These are phyloP conservation scores for Dolichopus griseipennis DNA, from an alignment of 2,888 invertebrate genomes.

Conservation along the genomic window DNA sequence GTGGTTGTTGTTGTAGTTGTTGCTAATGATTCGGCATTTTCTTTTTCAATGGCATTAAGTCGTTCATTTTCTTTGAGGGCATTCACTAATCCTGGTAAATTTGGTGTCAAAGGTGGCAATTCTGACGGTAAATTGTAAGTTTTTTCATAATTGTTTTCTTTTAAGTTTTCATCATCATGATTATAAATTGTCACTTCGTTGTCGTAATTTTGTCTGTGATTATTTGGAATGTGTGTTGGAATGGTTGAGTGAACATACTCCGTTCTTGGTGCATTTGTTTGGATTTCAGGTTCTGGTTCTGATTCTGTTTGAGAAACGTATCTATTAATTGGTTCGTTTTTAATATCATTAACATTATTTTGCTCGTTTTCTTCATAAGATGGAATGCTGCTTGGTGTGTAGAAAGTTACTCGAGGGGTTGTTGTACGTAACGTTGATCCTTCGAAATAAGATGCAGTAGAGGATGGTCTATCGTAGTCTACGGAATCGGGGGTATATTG, in stretches of 20 bases:
- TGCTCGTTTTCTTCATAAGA: slow-evolving; percentile 29
- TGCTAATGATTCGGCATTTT: slow-evolving; percentile 36
- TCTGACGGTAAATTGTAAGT: slow-evolving; percentile 50
- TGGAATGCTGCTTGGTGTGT: slow-evolving; percentile 31
- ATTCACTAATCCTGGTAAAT: slow-evolving; percentile 53
- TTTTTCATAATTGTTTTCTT: slow-evolving; percentile 39
- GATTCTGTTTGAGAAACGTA: not conserved
- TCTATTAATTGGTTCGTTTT: slow-evolving; percentile 9
- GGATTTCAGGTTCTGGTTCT: not conserved
- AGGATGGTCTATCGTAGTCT: slow-evolving; percentile 32
- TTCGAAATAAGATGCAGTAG: slow-evolving; percentile 23
- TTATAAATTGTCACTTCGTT: slow-evolving; percentile 26
- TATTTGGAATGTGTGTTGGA: slow-evolving; percentile 24
- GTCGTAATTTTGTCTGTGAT: slow-evolving; percentile 30
- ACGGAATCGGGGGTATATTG: slow-evolving; percentile 35
- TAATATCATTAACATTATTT: slow-evolving; percentile 25
- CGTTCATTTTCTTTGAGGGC: slow-evolving; percentile 48
- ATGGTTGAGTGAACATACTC: slow-evolving; percentile 13
- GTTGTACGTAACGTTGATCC: slow-evolving; percentile 26
- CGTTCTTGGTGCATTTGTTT: slow-evolving; percentile 5
- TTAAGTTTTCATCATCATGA: slow-evolving; percentile 32
- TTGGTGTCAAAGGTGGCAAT: slow-evolving; percentile 50
- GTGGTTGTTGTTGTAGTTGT: slow-evolving; percentile 39
- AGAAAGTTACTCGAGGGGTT: slow-evolving; percentile 32
- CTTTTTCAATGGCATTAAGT: slow-evolving; percentile 25